Evolutionary conservation across 2,113 vertebrate species (phyloP).

Genomic region (Patagioenas fasciata): DNA sequence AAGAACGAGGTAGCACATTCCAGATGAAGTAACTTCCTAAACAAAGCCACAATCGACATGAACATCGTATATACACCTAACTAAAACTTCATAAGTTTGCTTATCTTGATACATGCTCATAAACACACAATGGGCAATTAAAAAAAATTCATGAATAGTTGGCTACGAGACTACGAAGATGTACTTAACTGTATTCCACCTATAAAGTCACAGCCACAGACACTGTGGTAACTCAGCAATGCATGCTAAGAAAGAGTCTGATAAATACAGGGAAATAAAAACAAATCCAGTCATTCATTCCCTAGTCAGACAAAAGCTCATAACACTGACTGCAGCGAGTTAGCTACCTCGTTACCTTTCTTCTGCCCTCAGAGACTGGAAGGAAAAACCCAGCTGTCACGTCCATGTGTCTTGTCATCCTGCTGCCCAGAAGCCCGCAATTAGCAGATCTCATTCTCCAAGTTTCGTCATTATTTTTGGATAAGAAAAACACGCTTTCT

Average conservation of each 20-base stretch:
- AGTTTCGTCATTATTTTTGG: neutral
- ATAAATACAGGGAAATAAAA: neutral
- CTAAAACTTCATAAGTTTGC: neutral
- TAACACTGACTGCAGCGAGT: neutral
- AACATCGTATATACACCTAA: neutral
- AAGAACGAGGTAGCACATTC: neutral
- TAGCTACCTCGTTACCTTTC: neutral
- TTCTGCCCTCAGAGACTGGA: neutral
- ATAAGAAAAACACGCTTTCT: neutral
- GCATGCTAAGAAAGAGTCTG: neutral
- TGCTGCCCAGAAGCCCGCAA: neutral
- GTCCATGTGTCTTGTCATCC: neutral
- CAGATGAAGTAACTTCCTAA: neutral
- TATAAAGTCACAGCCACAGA: neutral
- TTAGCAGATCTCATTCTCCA: neutral
- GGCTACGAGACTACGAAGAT: neutral
- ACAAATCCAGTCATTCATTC: neutral
- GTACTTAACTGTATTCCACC: neutral
- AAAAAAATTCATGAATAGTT: neutral
- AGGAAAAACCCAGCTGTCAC: neutral
- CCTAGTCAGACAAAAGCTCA: neutral
- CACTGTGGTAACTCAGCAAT: fast-evolving
- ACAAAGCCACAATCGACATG: neutral
- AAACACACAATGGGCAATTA: neutral
- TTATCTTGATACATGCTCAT: neutral